Base-by-base conservation (phyloP, 2,888 invertebrate species). In the Cataglyphis cursor region DNA sequence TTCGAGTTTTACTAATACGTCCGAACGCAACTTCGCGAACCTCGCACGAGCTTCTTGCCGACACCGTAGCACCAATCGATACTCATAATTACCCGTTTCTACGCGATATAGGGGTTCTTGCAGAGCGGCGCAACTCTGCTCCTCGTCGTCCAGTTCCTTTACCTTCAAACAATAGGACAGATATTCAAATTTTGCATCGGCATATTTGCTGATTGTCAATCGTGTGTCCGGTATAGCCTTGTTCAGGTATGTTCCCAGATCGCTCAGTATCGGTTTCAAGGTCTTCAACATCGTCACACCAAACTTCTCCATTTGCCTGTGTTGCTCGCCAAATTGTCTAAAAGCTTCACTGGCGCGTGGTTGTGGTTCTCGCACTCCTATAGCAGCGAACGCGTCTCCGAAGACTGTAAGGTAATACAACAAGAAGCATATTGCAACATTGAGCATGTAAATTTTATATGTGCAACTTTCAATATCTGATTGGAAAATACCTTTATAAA, bases 141-240 rank as follows among this genome's bases (percentile, higher is more conserved):
- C 99, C 93, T 99, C 99, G 93, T 99, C 99, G 91, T 99, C 99
- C 98, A 99, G 98, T 95, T 99, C 99, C 94, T 99, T 99, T 0
- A 99, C 99, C 95, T 99, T 99, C 81, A 99, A 96, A 93, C 99
- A 99, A 94, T 99, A 99, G 0, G 99, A 99, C 80, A 99, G 95
- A 94, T 99, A 99, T 93, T 99, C 99, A 95, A 99, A 99, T 95
- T 99, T 99, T 0, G 98, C 98, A 95, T 99, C 99, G 0, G 99
- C 98, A 95, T 99, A 99, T 93, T 99, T 99, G 90, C 98, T 98
- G 59, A 99, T 99, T 0, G 99, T 99, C 48, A 99, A 95, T 92
- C 99, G 97, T 0, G 99, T 99, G 94, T 99, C 99, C 0, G 99
- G 99, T 91, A 99, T 99, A 0, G 99, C 99, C 95, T 99, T 99